phyloP scores from a whole-genome alignment of 2,888 invertebrate genomes.

The Hermaeophaga mercurialis region DNA sequence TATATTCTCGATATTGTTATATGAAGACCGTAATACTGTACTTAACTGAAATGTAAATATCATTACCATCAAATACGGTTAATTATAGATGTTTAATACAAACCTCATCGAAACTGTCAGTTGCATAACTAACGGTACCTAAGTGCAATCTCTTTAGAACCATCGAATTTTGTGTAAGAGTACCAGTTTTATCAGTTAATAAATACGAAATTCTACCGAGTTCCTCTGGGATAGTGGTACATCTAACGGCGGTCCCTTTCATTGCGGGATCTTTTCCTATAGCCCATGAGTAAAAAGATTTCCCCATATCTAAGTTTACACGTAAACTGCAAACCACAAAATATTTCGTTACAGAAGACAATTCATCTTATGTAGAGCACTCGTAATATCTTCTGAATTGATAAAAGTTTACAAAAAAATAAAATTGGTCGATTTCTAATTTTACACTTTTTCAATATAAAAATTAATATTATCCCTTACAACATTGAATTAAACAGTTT shows the following conservation, averaged over 20 bases:
- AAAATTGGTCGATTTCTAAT: too few relatives aligned
- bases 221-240: slow-evolving; percentile 98
- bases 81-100: too few relatives aligned
- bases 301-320: slow-evolving; percentile 98
- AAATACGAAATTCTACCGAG: slow-evolving; percentile 94
- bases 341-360: too few relatives aligned
- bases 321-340: slow-evolving; percentile 71
- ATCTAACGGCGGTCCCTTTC: slow-evolving; percentile 92
- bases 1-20: slow-evolving; percentile 43
- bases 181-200: slow-evolving; percentile 98
- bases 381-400: too few relatives aligned
- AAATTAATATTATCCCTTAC: too few relatives aligned
- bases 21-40: slow-evolving; percentile 59
- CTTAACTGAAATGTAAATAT: slow-evolving; percentile 53
- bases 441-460: too few relatives aligned
- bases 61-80: too few relatives aligned
- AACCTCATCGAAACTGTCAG: slow-evolving; percentile 84
- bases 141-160: slow-evolving; percentile 94
- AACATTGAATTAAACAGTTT: too few relatives aligned
- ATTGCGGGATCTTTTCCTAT: slow-evolving; percentile 94
- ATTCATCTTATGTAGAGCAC: too few relatives aligned
- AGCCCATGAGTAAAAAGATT: slow-evolving; percentile 96
- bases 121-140: slow-evolving; percentile 89
- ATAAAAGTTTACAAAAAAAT: too few relatives aligned
- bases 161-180: slow-evolving; percentile 98